Base-by-base conservation (phyloP, 1,140 invertebrate genomes). In the Caenorhabditis latens region DNA sequence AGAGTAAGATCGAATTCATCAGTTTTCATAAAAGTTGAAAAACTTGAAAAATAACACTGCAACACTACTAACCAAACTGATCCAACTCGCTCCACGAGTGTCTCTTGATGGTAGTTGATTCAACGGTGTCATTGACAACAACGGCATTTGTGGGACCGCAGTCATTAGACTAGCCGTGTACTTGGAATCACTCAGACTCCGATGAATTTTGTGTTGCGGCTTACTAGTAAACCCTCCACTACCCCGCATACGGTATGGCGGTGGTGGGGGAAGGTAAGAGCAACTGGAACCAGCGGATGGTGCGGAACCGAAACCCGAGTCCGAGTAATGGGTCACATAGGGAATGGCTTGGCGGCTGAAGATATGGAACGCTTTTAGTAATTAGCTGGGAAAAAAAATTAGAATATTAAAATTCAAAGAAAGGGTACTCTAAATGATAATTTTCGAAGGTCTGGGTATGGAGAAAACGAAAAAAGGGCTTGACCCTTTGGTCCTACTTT, bases 311-410 rank as follows among this genome's bases (percentile, higher is more conserved):
- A 91, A 91, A 32, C 90, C 90, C 46, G 90, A 91, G 82, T 91
- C 90, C 55, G 90, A 91, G 84, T 91, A 91, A 43, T 91, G 90
- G n/a, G 90, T 90, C 42, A 89, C 86, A 85, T 90, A 90, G 19
- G 90, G 90, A 21, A 90, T 19, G 8, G 71, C 46, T 79, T 79
- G 71, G 24, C 71, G 71, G 46, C 71, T 79, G 46, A 71, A 71
- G n/a, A n/a, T 4, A 19, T 13, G 46, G 4, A 71, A 46, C 21
- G 11, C 16, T 48, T 84, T 53, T 67, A 19, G 14, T 53, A 53
- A 53, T 53, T 53, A 14, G 50, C n/a, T 46, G 84, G 24, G 21
- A 71, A n/a, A 40, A 53, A 79, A 50, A 32, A 1, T 32, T 61
- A 24, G 61, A 7, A 67, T 21, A 8, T 86, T 19, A 55, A 86